These are phyloP conservation scores for Falco peregrinus DNA, from an alignment of 2,797 vertebrate genomes.

Conservation along the genomic window DNA sequence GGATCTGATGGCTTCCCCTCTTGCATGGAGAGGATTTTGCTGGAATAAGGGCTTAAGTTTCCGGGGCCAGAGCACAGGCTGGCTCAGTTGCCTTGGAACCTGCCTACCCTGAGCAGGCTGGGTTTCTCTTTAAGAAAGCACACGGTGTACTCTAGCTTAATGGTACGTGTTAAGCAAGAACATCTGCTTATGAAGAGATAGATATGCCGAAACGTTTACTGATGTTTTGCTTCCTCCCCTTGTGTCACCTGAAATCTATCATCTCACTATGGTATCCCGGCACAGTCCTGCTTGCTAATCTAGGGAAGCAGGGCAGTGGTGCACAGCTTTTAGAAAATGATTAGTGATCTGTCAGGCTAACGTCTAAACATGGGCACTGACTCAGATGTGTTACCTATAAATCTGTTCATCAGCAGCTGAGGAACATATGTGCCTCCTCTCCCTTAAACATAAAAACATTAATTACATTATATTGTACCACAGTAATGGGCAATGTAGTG, in stretches of 20 bases:
- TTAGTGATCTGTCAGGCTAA: conserved; percentile 68
- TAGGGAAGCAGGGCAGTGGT: conserved; percentile 29
- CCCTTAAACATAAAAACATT: conserved; percentile 73
- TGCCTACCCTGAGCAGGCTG: background rate
- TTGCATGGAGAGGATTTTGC: background rate
- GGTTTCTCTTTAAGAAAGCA: conserved; percentile 18
- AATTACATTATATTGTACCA: conserved; percentile 68
- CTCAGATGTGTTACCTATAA: conserved; percentile 69
- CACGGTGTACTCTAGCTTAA: background rate
- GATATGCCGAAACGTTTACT: conserved; percentile 64
- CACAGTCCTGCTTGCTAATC: conserved; percentile 35
- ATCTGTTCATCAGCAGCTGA: conserved; percentile 66
- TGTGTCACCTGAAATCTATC: conserved; percentile 72
- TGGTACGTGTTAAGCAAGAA: conserved; percentile 54
- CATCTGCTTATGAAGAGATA: conserved; percentile 71
- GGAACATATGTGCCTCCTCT: conserved; percentile 72
- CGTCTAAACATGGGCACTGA: conserved; percentile 57
- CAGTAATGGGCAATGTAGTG: conserved; percentile 37
- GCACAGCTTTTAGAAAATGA: conserved; percentile 66
- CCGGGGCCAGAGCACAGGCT: background rate
- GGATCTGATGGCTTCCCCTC: background rate
- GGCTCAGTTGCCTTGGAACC: background rate
- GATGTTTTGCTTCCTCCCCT: conserved; percentile 68
- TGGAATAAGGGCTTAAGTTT: background rate
- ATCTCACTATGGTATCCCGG: conserved; percentile 31